A percentile compares a stretch with the other conserved stretches of the same genome.
Conservation (phyloP, 2,888 invertebrate species). For the Hyalella azteca region DNA sequence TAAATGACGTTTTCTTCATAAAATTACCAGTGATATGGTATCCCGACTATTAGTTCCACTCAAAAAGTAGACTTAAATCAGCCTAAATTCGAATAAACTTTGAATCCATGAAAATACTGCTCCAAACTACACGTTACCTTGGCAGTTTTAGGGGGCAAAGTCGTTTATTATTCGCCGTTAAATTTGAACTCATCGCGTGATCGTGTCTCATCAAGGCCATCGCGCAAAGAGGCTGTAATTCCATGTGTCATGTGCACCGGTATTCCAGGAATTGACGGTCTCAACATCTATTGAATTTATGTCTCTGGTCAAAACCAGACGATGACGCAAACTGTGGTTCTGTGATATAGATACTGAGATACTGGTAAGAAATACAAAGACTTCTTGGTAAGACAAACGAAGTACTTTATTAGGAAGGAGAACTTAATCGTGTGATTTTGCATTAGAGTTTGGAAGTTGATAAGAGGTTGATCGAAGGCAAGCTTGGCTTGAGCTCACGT, state of each 20-base stretch:
- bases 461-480: too few relatives aligned
- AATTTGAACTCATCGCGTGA: slow-evolving; percentile 23
- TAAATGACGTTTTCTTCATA: neutral
- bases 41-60: too few relatives aligned
- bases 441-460: too few relatives aligned
- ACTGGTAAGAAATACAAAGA: too few relatives aligned
- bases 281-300: neutral
- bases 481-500: too few relatives aligned
- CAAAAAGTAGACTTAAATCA: too few relatives aligned
- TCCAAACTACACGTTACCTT: neutral
- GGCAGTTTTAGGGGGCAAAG: neutral
- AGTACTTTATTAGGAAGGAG: too few relatives aligned
- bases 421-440: too few relatives aligned
- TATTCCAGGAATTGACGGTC: neutral
- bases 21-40: too few relatives aligned
- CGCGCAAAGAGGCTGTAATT: slow-evolving; percentile 22
- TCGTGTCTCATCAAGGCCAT: neutral
- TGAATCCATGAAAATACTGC: neutral
- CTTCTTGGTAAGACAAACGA: too few relatives aligned
- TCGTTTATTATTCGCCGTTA: neutral
- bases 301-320: neutral
- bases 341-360: too few relatives aligned
- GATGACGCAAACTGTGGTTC: slow-evolving; percentile 18
- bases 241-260: neutral
- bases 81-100: too few relatives aligned